Evolutionary conservation across 2,797 vertebrate species (phyloP), one percentile per base, ranked within the genome.

Genomic region (Falco novaeseelandiae): DNA sequence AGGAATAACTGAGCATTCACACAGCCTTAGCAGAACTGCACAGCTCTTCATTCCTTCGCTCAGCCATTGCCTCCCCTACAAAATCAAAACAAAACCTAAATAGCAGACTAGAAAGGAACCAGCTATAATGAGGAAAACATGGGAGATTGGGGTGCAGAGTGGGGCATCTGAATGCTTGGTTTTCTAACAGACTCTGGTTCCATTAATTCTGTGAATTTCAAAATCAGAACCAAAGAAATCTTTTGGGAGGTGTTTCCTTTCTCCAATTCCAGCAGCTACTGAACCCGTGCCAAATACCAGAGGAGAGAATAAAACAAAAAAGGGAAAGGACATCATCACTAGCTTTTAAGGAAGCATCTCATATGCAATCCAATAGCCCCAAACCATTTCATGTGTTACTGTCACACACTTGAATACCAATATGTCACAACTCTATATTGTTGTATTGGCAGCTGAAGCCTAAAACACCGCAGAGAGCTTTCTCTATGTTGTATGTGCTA

Each of bases 241-340:
- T 90, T 81, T 26, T 44, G 27, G 83, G 65, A 96, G 58, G 27
- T 84, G 20, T 90, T 97, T 95, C 86, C 63, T 89, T 94, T 85
- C 58, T 78, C 38, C 34, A 15, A 9, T 95, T 72, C 69, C 93
- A 97, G 82, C 72, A 92, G 81, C 69, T 69, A 22, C 59, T 0
- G 5, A 89, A 27, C 15, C 5, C 2, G 0, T 49, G 79, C 90
- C 95, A 95, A 95, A 86, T 52, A 86, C 58, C 52, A 7, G 52
- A 85, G 55, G 27, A 81, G 32, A 86, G 57, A 87, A 96, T 89
- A 84, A 63, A 93, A 71, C 40, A 82, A 71, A 94, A 89, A 89
- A 85, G 34, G 61, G 36, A 90, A 93, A 83, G 34, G 72, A 42
- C 70, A 87, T 55, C 66, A 77, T 54, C 66, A 49, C 25, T n/a